These are phyloP conservation scores for Leucosticte australis DNA, from an alignment of 2,113 vertebrate species.

Conservation along the genomic window DNA sequence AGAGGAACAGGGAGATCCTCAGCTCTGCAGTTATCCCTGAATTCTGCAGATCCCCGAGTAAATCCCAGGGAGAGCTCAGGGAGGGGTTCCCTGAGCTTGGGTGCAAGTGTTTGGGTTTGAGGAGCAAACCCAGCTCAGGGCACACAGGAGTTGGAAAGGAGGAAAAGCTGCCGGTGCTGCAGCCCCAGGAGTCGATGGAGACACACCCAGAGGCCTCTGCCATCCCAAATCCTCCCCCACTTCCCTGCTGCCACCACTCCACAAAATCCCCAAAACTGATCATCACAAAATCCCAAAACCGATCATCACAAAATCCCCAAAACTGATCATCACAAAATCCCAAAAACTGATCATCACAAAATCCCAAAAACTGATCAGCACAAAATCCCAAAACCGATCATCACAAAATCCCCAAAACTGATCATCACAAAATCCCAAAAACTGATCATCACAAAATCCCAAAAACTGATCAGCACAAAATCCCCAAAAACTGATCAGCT, in stretches of 20 bases:
- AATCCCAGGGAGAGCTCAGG: background rate
- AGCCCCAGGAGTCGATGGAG: background rate
- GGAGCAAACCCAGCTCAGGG: background rate
- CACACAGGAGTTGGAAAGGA: rapidly evolving
- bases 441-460: background rate
- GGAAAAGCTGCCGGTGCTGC: background rate
- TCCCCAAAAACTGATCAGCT: too few species aligned
- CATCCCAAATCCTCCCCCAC: background rate
- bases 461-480: rapidly evolving
- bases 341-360: too few species aligned
- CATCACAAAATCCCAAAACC: background rate
- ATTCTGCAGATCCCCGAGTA: too few species aligned
- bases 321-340: rapidly evolving
- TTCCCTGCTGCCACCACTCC: background rate
- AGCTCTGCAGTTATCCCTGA: too few species aligned
- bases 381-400: background rate
- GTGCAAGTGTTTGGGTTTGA: background rate
- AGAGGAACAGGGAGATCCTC: background rate
- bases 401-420: background rate
- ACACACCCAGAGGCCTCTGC: background rate
- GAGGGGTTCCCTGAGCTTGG: background rate
- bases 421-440: background rate
- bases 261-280: background rate
- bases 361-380: rapidly evolving
- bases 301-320: rapidly evolving